Percentiles rank a stretch among this genome's conserved stretches.
phyloP scores from a whole-genome alignment of 2,113 vertebrate species.

The Gallinago undulata region DNA sequence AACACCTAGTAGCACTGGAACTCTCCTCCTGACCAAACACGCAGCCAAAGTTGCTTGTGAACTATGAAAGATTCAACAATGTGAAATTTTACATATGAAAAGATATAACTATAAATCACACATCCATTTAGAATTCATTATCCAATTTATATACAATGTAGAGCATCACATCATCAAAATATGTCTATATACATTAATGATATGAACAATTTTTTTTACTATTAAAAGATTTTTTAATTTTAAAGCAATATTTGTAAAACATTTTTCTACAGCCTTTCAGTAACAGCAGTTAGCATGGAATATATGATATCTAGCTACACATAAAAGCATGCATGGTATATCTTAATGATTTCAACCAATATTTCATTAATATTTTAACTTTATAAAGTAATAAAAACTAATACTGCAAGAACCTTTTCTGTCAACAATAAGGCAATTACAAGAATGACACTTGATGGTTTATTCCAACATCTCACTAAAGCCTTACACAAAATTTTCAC shows the following conservation, averaged over 20 bases:
- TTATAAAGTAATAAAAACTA: conserved; percentile 40
- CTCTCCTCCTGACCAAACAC: background rate
- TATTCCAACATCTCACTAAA: conserved; percentile 70
- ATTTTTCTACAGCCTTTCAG: background rate
- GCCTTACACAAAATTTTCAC: conserved; percentile 76
- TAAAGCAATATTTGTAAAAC: background rate
- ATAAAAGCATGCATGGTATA: background rate
- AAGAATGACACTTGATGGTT: conserved; percentile 72
- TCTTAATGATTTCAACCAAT: conserved; percentile 17
- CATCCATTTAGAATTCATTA: background rate
- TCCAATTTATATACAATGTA: background rate
- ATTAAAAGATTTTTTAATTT: background rate
- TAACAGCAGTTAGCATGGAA: background rate
- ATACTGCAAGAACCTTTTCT: background rate
- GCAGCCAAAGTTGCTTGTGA: background rate
- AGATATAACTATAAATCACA: background rate
- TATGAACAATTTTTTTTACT: background rate
- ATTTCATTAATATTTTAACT: conserved; percentile 11
- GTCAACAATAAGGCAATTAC: conserved; percentile 64
- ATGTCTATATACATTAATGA: background rate
- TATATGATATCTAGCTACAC: background rate
- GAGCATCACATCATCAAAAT: background rate
- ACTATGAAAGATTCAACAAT: background rate
- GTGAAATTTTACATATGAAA: background rate
- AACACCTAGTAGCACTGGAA: background rate